Evolutionary conservation across 2,113 vertebrate species (phyloP), one percentile per base, ranked within the genome.

Genomic region (Xenopus laevis): DNA sequence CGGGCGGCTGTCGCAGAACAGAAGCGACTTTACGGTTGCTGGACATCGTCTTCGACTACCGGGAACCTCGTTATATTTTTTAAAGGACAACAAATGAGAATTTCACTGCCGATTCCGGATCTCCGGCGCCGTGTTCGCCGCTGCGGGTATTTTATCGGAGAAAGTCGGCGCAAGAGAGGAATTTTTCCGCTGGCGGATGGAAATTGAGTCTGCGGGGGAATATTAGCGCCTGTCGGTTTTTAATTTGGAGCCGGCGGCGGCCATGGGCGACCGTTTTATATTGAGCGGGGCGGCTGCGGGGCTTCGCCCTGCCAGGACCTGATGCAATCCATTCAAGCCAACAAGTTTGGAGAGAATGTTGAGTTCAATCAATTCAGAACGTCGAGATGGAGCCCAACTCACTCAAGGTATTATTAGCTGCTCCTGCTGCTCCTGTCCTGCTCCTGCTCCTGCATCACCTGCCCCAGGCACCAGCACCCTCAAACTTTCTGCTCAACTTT

Each of bases 311-410:
- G 89, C 66, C 89, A 95, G 95, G 95, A 96, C 95, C 95, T 93
- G 84, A 88, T 87, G 89, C 91, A 90, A 95, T 95, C 94, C 95
- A 95, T 96, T 96, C 93, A 95, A 94, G 93, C 94, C 94, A 95
- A 94, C 94, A 97, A 97, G 94, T 97, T 97, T 96, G 94, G 94
- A 96, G 94, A 95, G 94, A 95, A 95, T 95, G 95, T 95, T 93
- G 94, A 95, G 92, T 96, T 97, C 92, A 95, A 96, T 97, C 94
- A 93, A 96, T 96, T 96, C 94, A 96, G 92, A 95, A 92, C 94
- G 94, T 93, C 94, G 94, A 94, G 95, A 96, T 96, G 95, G 95
- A 97, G 95, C 93, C 91, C 92, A 94, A 95, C 94, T 96, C 95
- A 94, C 92, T 93, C 88, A 88, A 89, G 94, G 94, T 97, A 96